These are phyloP conservation scores for Griposia aprilina DNA, from an alignment of 2,888 invertebrate species.

Conservation along the genomic window DNA sequence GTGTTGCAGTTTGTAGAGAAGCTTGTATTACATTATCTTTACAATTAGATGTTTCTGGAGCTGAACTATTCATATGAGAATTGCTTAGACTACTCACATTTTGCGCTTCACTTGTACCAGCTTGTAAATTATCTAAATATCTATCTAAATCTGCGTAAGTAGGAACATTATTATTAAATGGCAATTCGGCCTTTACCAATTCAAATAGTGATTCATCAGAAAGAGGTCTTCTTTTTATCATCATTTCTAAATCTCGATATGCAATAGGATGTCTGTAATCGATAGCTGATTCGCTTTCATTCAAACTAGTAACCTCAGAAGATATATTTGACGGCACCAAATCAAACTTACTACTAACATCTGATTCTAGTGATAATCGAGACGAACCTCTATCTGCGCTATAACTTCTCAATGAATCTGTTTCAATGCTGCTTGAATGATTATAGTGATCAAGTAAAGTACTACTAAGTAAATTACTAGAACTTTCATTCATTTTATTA, in stretches of 20 bases:
- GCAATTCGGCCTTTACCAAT: conserved; percentile 91
- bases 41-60: conserved; percentile 68
- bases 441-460: conserved; percentile 82
- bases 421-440: conserved; percentile 82
- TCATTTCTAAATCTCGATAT: conserved; percentile 90
- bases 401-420: conserved; percentile 86
- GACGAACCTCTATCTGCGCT: conserved; percentile 88
- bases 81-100: conserved; percentile 62
- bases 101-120: conserved; percentile 77
- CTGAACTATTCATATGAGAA: conserved; percentile 71
- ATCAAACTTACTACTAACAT: conserved; percentile 89
- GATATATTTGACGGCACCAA: conserved; percentile 83
- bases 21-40: conserved; percentile 77
- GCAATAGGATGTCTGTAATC: conserved; percentile 88
- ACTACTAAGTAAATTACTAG: conserved; percentile 77
- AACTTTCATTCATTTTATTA: conserved; percentile 76
- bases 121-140: conserved; percentile 92
- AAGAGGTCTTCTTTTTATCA: conserved; percentile 93
- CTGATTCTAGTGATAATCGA: conserved; percentile 86
- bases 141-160: conserved; percentile 92
- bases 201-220: conserved; percentile 94
- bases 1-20: conserved; percentile 69
- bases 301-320: conserved; percentile 85
- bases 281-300: conserved; percentile 87
- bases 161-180: conserved; percentile 86